Evolutionary conservation across 2,888 invertebrate genomes (phyloP).

Genomic region (Nomada lathburiana): DNA sequence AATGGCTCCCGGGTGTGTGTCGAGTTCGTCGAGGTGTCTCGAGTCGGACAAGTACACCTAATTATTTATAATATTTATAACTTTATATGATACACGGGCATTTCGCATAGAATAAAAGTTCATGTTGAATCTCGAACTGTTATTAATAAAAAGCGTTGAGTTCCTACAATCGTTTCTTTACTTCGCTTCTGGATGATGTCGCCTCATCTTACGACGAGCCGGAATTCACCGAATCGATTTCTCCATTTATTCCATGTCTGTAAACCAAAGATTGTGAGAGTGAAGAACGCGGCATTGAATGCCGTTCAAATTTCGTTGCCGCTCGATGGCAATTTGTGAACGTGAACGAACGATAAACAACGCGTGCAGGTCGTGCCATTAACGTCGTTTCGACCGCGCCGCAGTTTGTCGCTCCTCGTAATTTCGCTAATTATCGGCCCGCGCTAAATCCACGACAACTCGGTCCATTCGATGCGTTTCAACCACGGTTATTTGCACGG

Average conservation of each 20-base stretch:
- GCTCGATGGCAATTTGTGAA: background rate
- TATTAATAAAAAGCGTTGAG: slow-evolving; percentile 81
- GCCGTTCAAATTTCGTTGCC: slow-evolving; percentile 5
- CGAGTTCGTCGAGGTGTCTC: slow-evolving; percentile 52
- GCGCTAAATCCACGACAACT: slow-evolving; percentile 39
- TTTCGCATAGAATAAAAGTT: slow-evolving; percentile 76
- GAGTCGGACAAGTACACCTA: slow-evolving; percentile 65
- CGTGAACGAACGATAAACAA: slow-evolving; percentile 24
- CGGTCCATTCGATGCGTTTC: slow-evolving; percentile 28
- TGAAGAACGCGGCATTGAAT: background rate
- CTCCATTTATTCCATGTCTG: slow-evolving; percentile 7
- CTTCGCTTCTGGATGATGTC: slow-evolving; percentile 54
- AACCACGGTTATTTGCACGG: slow-evolving; percentile 28
- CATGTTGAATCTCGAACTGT: slow-evolving; percentile 79
- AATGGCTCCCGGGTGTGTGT: slow-evolving; percentile 39
- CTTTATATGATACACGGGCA: slow-evolving; percentile 80
- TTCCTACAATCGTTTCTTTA: slow-evolving; percentile 76
- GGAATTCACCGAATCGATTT: slow-evolving; percentile 17
- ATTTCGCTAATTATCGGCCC: slow-evolving; percentile 37
- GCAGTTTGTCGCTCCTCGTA: slow-evolving; percentile 25
- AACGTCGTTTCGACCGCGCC: slow-evolving; percentile 25
- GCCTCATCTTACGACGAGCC: slow-evolving; percentile 25
- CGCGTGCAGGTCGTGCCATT: background rate
- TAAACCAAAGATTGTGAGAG: slow-evolving; percentile 8
- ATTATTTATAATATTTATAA: slow-evolving; percentile 83